Conservation (phyloP, 2,113 vertebrate species). For the Tinamus guttatus region DNA sequence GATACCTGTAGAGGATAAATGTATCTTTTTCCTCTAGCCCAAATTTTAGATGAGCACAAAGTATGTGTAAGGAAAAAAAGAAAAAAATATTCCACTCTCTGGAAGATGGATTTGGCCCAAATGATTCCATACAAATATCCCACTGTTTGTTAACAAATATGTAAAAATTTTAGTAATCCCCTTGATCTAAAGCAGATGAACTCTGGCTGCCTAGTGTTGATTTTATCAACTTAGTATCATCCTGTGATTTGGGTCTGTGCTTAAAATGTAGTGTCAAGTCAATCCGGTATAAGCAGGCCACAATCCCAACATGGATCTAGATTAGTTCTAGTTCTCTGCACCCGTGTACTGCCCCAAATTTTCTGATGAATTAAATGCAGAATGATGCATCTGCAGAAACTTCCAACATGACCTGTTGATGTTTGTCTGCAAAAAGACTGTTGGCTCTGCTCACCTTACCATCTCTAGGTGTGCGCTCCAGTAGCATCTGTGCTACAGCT, state of each 20-base stretch:
- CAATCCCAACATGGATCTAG: neutral
- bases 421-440: neutral
- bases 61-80: neutral
- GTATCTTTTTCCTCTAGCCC: accelerated
- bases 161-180: constrained; percentile 46
- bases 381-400: neutral
- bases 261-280: neutral
- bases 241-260: constrained; percentile 23
- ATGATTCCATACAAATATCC: neutral
- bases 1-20: neutral
- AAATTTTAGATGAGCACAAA: neutral
- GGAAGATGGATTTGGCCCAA: neutral
- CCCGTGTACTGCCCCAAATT: neutral
- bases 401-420: neutral
- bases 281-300: neutral
- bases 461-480: neutral
- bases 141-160: constrained; percentile 32
- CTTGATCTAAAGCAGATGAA: constrained; percentile 61
- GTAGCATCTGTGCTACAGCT: neutral
- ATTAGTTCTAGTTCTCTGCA: neutral
- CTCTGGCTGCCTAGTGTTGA: constrained; percentile 51
- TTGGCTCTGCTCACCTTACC: neutral
- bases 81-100: neutral
- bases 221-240: constrained; percentile 62
- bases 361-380: neutral